Evolutionary conservation across 1,140 invertebrate genomes (phyloP).

Genomic region (Campodea augens): DNA sequence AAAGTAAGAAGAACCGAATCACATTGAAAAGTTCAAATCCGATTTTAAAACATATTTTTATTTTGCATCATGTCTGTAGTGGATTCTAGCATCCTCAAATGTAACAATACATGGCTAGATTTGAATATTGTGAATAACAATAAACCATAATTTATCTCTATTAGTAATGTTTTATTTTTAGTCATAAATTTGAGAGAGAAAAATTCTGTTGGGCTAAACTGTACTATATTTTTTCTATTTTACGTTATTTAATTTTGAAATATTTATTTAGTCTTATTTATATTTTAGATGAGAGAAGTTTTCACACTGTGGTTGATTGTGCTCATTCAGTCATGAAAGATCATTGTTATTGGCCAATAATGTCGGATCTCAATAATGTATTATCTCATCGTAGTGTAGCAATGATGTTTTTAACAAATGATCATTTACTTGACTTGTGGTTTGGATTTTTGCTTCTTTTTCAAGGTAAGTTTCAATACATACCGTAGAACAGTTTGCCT

Average conservation of each 20-base stretch:
- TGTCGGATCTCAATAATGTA: conserved; percentile 95
- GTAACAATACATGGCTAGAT: too few relatives aligned
- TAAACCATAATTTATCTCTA: too few relatives aligned
- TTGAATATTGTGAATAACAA: too few relatives aligned
- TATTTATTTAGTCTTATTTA: background rate
- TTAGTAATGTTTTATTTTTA: too few relatives aligned
- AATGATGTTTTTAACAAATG: conserved; percentile 68
- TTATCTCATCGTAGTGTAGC: conserved; percentile 80
- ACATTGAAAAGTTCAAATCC: too few relatives aligned
- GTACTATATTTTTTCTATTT: background rate
- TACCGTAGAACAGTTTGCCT: too few relatives aligned
- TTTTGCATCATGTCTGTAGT: too few relatives aligned
- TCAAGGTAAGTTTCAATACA: conserved; percentile 49
- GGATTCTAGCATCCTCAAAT: too few relatives aligned
- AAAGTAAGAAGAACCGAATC: too few relatives aligned
- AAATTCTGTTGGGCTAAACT: background rate
- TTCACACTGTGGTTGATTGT: conserved; percentile 84
- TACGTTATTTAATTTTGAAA: too few relatives aligned
- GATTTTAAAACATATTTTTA: too few relatives aligned
- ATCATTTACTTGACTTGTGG: conserved; percentile 78
- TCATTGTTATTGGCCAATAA: conserved; percentile 94
- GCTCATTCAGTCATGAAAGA: conserved; percentile 81
- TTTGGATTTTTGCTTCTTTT: conserved; percentile 82
- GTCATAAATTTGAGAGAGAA: too few relatives aligned
- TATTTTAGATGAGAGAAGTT: conserved; percentile 44